These are phyloP conservation scores for Lithophane socia DNA, from an alignment of 2,888 invertebrate genomes.

Conservation along the genomic window DNA sequence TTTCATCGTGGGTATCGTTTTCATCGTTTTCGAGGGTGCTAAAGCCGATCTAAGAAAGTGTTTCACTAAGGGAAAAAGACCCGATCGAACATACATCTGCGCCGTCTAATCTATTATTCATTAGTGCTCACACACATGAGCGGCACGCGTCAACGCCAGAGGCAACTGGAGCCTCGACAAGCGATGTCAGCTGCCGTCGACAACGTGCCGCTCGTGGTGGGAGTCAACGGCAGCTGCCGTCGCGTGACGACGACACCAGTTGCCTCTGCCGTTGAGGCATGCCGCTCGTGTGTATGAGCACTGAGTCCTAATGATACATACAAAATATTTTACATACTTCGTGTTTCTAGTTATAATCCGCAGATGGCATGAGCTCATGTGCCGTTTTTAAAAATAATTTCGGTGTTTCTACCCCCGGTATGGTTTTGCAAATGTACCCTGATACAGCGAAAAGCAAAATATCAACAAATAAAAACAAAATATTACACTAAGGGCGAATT, in stretches of 20 bases:
- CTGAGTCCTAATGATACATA: slow-evolving; percentile 5
- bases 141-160: no score
- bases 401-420: neutral
- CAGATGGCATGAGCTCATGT: no score
- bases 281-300: no score
- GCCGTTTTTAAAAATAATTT: neutral
- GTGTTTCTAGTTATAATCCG: neutral
- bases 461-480: slow-evolving; percentile 9
- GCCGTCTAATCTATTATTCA: slow-evolving; percentile 38
- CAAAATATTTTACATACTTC: slow-evolving; percentile 10
- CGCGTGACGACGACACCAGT: no score
- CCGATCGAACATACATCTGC: slow-evolving; percentile 20
- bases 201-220: no score
- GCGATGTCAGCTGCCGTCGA: no score
- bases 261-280: no score
- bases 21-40: no score
- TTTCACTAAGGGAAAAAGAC: slow-evolving; percentile 8
- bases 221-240: no score
- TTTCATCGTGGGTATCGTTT: no score
- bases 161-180: no score
- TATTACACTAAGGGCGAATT: no score
- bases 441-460: neutral
- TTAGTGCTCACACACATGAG: slow-evolving; percentile 4
- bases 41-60: neutral
- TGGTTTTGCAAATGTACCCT: neutral